Evolutionary conservation across 2,888 invertebrate genomes (phyloP), one percentile per base, ranked within the genome.

Genomic region (Amorpha juglandis): DNA sequence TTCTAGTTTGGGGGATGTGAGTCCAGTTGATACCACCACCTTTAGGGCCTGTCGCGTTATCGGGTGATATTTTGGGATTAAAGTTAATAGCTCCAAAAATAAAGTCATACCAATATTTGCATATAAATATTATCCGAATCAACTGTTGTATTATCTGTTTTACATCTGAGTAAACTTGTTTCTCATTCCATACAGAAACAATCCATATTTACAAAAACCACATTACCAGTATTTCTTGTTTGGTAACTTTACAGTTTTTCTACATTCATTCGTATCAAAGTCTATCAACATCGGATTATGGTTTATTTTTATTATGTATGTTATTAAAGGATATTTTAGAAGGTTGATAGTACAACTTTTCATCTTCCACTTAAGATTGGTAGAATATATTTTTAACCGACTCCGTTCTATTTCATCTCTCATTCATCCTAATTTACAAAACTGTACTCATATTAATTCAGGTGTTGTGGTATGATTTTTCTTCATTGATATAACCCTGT

Each of bases 181-280:
- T 16, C 35, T 11, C 42, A 42, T 42, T 11, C 0, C 33, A 53
- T 38, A 55, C 38, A 38, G 38, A 38, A 38, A 35, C 55, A 16
- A 63, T 42, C 14, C 3, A 65, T 68, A 66, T 58, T 11, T 45
- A 64, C 50, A 35, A 63, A 35, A 48, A 6, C 19, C 12, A 50
- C 19, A 19, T 50, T 50, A 50, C 50, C 16, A 8, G 48, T 51
- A 38, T 19, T 38, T 53, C 66, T 27, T 53, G 63, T 65, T 64
- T 63, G 53, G 11, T 38, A 38, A 16, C 35, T 62, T 67, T 42
- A 62, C 67, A 66, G 64, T 55, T 64, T 48, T 64, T 66, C 58
- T 19, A 58, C 58, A 58, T 58, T 19, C 19, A 42, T 58, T 42
- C 58, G 42, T n/a, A 38, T 38, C 48, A 48, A 55, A 55, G 55